Evolutionary conservation across 1,140 invertebrate species (phyloP).

Genomic region (Augochlora pura): DNA sequence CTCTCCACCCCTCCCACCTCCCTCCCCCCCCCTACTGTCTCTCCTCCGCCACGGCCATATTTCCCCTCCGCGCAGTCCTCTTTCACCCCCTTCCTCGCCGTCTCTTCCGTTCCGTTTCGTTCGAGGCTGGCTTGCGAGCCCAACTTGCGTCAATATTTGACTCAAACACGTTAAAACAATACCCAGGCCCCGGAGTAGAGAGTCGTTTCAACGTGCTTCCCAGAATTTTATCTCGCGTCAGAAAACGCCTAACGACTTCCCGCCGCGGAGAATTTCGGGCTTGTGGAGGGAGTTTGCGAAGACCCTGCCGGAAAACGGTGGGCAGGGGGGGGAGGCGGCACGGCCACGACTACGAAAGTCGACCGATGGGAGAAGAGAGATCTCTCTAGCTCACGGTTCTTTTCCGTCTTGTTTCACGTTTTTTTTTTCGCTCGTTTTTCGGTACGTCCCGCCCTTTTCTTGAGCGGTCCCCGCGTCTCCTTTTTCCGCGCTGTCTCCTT

Average conservation of each 20-base stretch:
- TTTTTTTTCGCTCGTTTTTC: no score
- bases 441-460: neutral
- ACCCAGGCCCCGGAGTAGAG: slow-evolving; percentile 75
- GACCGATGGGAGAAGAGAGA: neutral
- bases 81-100: slow-evolving; percentile 31
- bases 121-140: slow-evolving; percentile 65
- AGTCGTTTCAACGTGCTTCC: slow-evolving; percentile 76
- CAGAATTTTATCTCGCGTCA: slow-evolving; percentile 79
- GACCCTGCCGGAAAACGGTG: neutral
- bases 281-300: slow-evolving; percentile 44
- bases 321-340: no score
- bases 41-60: no score
- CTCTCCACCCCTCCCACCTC: neutral
- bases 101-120: slow-evolving; percentile 60
- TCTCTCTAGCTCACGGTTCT: slow-evolving; percentile 6
- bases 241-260: slow-evolving; percentile 76
- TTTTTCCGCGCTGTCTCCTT: neutral
- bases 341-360: neutral
- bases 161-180: slow-evolving; percentile 81
- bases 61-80: no score
- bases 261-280: slow-evolving; percentile 68
- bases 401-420: neutral
- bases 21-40: neutral
- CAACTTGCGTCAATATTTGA: slow-evolving; percentile 81
- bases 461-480: neutral